Evolutionary conservation across 2,888 invertebrate species (phyloP).

Genomic region (Agrilus cyanescens): DNA sequence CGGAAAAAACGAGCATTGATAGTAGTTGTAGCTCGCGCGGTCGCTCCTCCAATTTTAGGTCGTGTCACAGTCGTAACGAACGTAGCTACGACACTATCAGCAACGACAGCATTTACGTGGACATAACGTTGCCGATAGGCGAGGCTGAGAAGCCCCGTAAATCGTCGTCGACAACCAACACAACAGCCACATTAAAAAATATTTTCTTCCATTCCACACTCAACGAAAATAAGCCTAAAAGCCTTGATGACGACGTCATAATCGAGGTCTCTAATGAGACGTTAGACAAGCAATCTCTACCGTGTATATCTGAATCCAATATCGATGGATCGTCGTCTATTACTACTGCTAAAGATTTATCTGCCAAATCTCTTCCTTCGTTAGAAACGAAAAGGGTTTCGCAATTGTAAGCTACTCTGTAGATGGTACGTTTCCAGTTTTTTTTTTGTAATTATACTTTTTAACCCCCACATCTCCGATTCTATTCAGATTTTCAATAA

Average conservation of each 20-base stretch:
- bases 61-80: slow-evolving; percentile 14
- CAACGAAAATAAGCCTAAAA: slow-evolving; percentile 24
- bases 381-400: too few species aligned
- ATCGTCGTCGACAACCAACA: slow-evolving; percentile 28
- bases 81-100: slow-evolving; percentile 27
- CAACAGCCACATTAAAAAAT: slow-evolving; percentile 39
- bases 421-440: too few species aligned
- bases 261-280: slow-evolving; percentile 32
- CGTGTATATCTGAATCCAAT: slow-evolving; percentile 3
- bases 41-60: slow-evolving; percentile 16
- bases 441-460: too few species aligned
- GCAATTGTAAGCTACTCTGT: too few species aligned
- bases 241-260: slow-evolving; percentile 30
- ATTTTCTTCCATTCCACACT: slow-evolving; percentile 40
- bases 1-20: slow-evolving; percentile 36
- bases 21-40: slow-evolving; percentile 33
- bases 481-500: too few species aligned
- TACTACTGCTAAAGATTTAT: too few species aligned
- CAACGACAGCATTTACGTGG: slow-evolving; percentile 32
- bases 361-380: too few species aligned
- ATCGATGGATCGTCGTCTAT: too few species aligned
- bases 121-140: slow-evolving; percentile 26
- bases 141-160: slow-evolving; percentile 27
- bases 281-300: slow-evolving; percentile 19
- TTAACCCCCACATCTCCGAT: too few species aligned